phyloP scores from a whole-genome alignment of 1,140 invertebrate genomes.

The Ectropis grisescens region DNA sequence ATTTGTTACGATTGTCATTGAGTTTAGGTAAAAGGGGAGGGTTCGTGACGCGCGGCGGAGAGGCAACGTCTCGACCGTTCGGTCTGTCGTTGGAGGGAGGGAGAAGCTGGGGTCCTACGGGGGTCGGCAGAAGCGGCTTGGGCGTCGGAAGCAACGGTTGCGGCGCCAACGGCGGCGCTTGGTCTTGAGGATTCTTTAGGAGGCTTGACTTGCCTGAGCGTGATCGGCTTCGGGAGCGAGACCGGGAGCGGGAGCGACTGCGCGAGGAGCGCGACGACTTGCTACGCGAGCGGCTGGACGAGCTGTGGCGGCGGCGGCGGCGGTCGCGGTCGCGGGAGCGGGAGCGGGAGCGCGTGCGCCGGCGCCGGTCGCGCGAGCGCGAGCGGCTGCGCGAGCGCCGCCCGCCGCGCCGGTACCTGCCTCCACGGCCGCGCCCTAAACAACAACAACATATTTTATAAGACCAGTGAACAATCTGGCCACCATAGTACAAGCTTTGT shows the following conservation, averaged over 20 bases:
- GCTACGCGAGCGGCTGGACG: conserved; percentile 47
- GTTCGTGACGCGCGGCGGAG: too few relatives aligned
- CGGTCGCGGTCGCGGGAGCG: conserved; percentile 54
- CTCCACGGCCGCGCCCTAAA: conserved; percentile 58
- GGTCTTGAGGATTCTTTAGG: too few relatives aligned
- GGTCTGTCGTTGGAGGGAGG: conserved; percentile 17
- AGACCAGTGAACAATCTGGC: too few relatives aligned
- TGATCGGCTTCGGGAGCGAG: conserved; percentile 59
- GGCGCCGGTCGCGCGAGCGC: conserved; percentile 38
- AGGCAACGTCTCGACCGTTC: too few relatives aligned
- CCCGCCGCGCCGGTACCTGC: conserved; percentile 45
- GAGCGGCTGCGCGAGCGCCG: conserved; percentile 52
- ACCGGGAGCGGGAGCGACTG: conserved; percentile 52
- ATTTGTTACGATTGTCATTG: too few relatives aligned
- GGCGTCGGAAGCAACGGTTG: conserved; percentile 54
- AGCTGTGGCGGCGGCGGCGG: conserved; percentile 56
- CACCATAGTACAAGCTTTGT: too few relatives aligned
- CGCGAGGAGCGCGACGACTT: conserved; percentile 54
- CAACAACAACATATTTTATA: conserved; percentile 2
- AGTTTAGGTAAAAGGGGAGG: too few relatives aligned
- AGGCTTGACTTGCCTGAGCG: conserved; percentile 71
- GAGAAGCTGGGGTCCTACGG: conserved; percentile 43
- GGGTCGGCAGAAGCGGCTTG: conserved; percentile 50
- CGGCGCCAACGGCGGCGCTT: conserved; percentile 38
- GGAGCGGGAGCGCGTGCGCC: conserved; percentile 32